These are phyloP conservation scores for Andrena bucephala DNA, from an alignment of 2,888 invertebrate species.

Conservation along the genomic window DNA sequence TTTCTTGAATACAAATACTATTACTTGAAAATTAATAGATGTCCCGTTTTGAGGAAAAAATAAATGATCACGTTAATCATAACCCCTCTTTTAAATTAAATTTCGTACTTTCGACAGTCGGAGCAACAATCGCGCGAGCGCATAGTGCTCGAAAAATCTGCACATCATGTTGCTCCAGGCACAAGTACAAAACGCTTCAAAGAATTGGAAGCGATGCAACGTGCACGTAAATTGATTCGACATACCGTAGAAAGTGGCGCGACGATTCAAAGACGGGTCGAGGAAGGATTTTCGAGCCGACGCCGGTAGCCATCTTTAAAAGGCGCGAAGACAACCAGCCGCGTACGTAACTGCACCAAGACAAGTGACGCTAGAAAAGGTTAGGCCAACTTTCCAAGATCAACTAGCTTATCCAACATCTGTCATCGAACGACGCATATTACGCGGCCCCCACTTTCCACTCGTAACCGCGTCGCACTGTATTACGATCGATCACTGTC, in stretches of 20 bases:
- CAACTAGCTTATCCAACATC: constrained; percentile 19
- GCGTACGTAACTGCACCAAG: background rate
- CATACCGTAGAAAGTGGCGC: constrained; percentile 10
- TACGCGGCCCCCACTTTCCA: constrained; percentile 15
- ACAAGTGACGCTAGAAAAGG: background rate
- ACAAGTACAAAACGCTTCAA: background rate
- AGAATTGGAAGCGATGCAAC: background rate
- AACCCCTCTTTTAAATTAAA: too few relatives aligned
- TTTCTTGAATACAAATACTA: too few relatives aligned
- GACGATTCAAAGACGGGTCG: background rate
- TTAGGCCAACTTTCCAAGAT: constrained; percentile 30
- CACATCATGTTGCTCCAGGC: background rate
- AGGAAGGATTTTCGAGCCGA: background rate
- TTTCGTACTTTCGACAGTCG: too few relatives aligned
- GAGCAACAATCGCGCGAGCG: too few relatives aligned
- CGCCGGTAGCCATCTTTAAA: constrained; percentile 15
- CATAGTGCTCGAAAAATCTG: too few relatives aligned
- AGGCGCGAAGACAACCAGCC: background rate
- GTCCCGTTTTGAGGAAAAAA: too few relatives aligned
- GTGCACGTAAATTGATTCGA: background rate
- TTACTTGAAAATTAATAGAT: too few relatives aligned
- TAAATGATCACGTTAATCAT: too few relatives aligned
- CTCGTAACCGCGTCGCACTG: constrained; percentile 22
- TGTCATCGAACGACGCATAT: constrained; percentile 37
- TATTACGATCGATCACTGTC: constrained; percentile 54